phyloP scores from a whole-genome alignment of 1,140 invertebrate species.

The Eupristina koningsbergeri region DNA sequence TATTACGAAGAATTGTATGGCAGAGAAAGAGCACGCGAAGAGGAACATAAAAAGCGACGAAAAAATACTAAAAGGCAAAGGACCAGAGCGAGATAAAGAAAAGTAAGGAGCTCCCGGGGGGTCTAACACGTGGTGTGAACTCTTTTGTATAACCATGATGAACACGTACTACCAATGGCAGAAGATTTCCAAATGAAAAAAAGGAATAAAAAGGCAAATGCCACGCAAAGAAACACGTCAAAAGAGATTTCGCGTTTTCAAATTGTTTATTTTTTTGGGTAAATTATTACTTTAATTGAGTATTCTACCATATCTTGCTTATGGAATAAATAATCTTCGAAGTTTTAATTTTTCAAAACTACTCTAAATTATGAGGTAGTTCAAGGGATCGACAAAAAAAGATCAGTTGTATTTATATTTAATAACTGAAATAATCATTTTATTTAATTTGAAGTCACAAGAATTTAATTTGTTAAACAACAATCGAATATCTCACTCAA shows the following conservation, averaged over 20 bases:
- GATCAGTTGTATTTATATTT: no score
- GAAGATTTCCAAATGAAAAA: slow-evolving; percentile 10
- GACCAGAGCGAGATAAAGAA: slow-evolving; percentile 52
- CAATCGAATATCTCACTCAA: no score
- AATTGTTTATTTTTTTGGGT: not conserved
- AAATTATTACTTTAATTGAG: not conserved
- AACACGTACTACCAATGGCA: slow-evolving; percentile 54
- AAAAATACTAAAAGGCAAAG: slow-evolving; percentile 11
- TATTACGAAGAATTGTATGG: slow-evolving; percentile 68
- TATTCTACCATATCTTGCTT: no score
- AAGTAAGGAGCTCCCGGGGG: slow-evolving; percentile 55
- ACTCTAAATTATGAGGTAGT: no score
- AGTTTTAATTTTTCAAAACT: no score
- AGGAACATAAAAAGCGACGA: slow-evolving; percentile 3
- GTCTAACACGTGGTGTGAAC: slow-evolving; percentile 57
- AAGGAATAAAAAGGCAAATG: not conserved
- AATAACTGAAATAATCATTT: no score
- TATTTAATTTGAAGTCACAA: no score
- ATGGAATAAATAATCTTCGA: no score
- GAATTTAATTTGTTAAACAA: no score
- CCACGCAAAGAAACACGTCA: not conserved
- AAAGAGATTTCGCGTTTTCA: not conserved
- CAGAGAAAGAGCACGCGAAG: slow-evolving; percentile 39
- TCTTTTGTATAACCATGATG: slow-evolving; percentile 56
- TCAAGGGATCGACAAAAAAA: no score